phyloP scores from a whole-genome alignment of 2,888 invertebrate genomes.

The Sinelater perroti region DNA sequence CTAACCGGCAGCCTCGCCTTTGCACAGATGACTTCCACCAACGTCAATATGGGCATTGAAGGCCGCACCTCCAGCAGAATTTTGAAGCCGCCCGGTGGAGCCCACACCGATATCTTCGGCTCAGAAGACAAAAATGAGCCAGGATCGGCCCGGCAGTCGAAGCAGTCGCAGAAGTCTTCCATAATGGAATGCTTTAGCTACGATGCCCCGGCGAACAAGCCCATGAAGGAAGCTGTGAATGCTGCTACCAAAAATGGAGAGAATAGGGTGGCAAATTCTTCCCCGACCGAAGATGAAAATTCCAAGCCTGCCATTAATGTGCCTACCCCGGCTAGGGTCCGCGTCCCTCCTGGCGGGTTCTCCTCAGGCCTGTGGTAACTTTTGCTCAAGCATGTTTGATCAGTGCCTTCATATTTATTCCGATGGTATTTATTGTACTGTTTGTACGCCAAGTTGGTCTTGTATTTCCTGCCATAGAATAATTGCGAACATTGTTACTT shows the following conservation, averaged over 20 bases:
- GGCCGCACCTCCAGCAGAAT: conserved; percentile 58
- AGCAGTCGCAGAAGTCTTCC: conserved; percentile 18
- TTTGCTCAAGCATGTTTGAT: not conserved
- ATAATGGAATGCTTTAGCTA: conserved; percentile 29
- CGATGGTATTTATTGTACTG: not conserved
- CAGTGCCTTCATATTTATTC: conserved; percentile 11
- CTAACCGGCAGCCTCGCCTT: not conserved
- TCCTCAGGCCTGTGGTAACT: conserved; percentile 52
- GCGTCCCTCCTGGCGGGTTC: conserved; percentile 54
- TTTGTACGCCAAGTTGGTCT: too few species aligned
- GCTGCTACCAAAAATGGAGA: conserved; percentile 2
- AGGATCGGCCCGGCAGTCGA: conserved; percentile 4
- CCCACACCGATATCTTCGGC: conserved; percentile 59
- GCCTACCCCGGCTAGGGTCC: conserved; percentile 35
- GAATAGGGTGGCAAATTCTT: not conserved
- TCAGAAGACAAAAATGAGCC: conserved; percentile 21
- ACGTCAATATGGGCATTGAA: conserved; percentile 47
- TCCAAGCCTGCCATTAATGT: conserved; percentile 11
- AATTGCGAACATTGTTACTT: too few species aligned
- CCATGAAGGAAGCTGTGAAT: not conserved
- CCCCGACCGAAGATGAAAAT: conserved; percentile 12
- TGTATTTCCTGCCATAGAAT: too few species aligned
- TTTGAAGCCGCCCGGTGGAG: conserved; percentile 62
- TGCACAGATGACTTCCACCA: conserved; percentile 52
- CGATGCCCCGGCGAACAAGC: not conserved